phyloP scores from a whole-genome alignment of 2,888 invertebrate species.

The Drosophila colorata region DNA sequence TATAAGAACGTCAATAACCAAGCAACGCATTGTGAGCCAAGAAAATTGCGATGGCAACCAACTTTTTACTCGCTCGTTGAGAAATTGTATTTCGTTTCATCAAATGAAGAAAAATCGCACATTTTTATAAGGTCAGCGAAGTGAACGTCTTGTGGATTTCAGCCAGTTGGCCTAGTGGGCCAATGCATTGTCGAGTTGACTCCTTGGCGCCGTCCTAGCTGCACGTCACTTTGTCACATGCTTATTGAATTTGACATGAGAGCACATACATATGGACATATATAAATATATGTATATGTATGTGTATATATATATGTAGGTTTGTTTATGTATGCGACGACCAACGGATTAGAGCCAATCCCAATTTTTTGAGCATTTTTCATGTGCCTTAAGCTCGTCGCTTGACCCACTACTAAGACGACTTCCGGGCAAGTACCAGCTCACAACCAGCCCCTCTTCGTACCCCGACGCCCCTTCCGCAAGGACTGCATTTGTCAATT shows the following conservation, averaged over 20 bases:
- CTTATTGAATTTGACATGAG: constrained; percentile 74
- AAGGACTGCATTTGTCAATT: constrained; percentile 71
- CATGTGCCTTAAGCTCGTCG: constrained; percentile 53
- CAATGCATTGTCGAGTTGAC: constrained; percentile 56
- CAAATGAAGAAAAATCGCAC: constrained; percentile 80
- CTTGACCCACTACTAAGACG: constrained; percentile 36
- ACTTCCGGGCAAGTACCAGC: constrained; percentile 9
- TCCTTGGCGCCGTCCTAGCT: constrained; percentile 54
- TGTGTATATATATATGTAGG: constrained; percentile 9
- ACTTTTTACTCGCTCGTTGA: constrained; percentile 62
- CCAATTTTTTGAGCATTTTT: constrained; percentile 70
- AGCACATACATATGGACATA: constrained; percentile 12
- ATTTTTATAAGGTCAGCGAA: constrained; percentile 71
- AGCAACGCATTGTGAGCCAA: constrained; percentile 49
- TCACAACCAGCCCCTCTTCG: no score
- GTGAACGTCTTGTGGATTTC: constrained; percentile 25
- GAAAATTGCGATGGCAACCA: constrained; percentile 73
- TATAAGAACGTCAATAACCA: constrained; percentile 78
- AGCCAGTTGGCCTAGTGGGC: constrained; percentile 14
- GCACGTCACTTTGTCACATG: constrained; percentile 65
- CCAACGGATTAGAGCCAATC: constrained; percentile 61
- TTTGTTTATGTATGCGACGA: neutral
- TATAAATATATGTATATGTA: neutral
- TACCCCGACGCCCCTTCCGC: constrained; percentile 13
- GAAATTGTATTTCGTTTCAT: constrained; percentile 81